Base-by-base conservation (phyloP, 2,888 invertebrate species). In the Rhagonycha lutea region DNA sequence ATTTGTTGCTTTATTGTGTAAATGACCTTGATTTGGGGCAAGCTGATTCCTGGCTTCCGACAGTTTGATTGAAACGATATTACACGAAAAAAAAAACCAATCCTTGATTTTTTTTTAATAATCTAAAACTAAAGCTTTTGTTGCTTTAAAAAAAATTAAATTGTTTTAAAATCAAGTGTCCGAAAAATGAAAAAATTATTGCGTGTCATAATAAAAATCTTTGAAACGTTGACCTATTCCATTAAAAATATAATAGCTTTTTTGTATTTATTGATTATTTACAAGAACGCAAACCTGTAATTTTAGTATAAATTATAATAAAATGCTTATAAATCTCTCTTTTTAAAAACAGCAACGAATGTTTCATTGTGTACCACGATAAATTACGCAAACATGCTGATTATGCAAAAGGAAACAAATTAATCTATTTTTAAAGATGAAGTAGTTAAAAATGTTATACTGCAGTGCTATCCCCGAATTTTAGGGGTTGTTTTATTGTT, bases 241-340 rank as follows among this genome's bases (percentile, higher is more conserved):
- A 65, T 65, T 65, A 65, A 65, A 65, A 23, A 65, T 65, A 24
- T n/a, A 65, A 65, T 65, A 65, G n/a, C 11, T 65, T 65, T 65
- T 65, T 65, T 47, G 47, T 47, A 47, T 47, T 65, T 65, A 65
- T 65, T 18, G 23, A 65, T 65, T 62, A 23, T 47, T 47, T 62
- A 62, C 62, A 3, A 24, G 26, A 65, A 65, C 63, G 63, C n/a
- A 24, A 65, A 65, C 47, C 47, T 65, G 63, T 24, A 65, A 65
- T 65, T 65, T 24, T 9, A 12, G 24, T 65, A 65, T 26, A 65
- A 65, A 65, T 65, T 65, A 65, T 24, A 23, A 65, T 65, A 24
- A 65, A n/a, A 65, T 47, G 47, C 47, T 47, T 47, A n/a, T 47
- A 47, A 47, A 47, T 47, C 47, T n/a, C 2, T n/a, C 47, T 7